A percentile compares a stretch with the other conserved stretches of the same genome.
Evolutionary conservation across 2,888 invertebrate species (phyloP).

Genomic region (Rhagophthalmus giganteus): DNA sequence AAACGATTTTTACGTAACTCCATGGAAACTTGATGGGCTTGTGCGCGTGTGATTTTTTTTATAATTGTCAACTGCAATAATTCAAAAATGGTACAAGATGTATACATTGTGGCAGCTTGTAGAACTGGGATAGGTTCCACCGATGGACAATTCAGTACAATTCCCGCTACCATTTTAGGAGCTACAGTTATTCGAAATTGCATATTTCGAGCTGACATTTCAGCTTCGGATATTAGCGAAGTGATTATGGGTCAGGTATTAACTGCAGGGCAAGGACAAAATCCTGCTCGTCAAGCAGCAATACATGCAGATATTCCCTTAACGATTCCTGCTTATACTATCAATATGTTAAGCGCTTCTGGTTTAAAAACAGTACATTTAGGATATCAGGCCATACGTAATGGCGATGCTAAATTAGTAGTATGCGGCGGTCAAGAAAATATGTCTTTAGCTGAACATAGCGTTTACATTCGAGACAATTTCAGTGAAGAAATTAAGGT

Average conservation of each 20-base stretch:
- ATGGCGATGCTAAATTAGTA: conserved; percentile 68
- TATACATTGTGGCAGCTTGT: conserved; percentile 76
- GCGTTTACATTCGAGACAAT: conserved; percentile 61
- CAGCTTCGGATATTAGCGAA: conserved; percentile 69
- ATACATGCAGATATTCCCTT: conserved; percentile 72
- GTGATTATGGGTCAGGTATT: conserved; percentile 82
- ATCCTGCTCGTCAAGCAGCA: conserved; percentile 78
- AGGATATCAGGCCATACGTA: conserved; percentile 69
- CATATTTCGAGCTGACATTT: conserved; percentile 61
- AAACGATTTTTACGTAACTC: too few species aligned
- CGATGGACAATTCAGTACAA: conserved; percentile 66
- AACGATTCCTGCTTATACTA: conserved; percentile 67
- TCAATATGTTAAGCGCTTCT: conserved; percentile 84
- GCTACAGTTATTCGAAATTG: conserved; percentile 70
- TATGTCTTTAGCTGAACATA: conserved; percentile 78
- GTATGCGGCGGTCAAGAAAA: conserved; percentile 82
- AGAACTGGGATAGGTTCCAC: conserved; percentile 72
- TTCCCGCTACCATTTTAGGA: conserved; percentile 73
- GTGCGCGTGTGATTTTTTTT: too few species aligned
- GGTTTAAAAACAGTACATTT: conserved; percentile 71
- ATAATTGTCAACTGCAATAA: too few species aligned
- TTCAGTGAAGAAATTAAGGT: conserved; percentile 62
- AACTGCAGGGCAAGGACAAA: conserved; percentile 76
- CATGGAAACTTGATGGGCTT: too few species aligned
- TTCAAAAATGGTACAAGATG: too few species aligned